Evolutionary conservation across 2,113 vertebrate genomes (phyloP), one percentile per base, ranked within the genome.

Genomic region (Oncorhynchus tshawytscha): DNA sequence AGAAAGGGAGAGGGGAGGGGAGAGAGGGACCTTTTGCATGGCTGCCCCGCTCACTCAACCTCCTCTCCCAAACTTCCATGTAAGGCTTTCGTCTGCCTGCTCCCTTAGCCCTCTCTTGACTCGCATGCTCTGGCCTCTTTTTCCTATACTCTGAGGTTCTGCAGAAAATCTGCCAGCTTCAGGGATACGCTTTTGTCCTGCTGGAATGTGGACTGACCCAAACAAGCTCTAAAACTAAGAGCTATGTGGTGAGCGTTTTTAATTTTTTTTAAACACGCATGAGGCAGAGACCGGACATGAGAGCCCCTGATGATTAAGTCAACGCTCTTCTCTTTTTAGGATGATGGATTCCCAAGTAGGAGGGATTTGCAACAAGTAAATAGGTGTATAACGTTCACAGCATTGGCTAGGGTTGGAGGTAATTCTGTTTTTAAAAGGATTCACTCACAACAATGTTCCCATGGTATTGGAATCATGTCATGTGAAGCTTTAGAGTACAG

Each of bases 11-110:
- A 25, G 49, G 7, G 64, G 25, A 67, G 16, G 24, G 64, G 24
- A 24, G 24, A 75, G 74, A 11, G 39, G 49, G 65, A 18, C 39
- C 27, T 51, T 81, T 71, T 81, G 59, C 65, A 71, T 74, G 54
- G 54, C 72, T 75, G 64, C 72, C 67, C 70, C 12, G 57, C 64
- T 62, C 70, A 25, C 68, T 72, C 66, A 34, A 45, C 73, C 73
- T 81, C 45, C 75, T 79, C 72, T 60, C 73, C 57, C 78, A 75
- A 78, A 81, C 84, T 91, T 89, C 92, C 91, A 77, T 93, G 88
- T 93, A 92, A 90, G 91, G 91, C 34, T 82, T 83, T 73, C 45
- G 71, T 89, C 84, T 72, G 51, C 70, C 57, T 57, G 62, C 70
- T 82, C 70, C 70, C n/a, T 22, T 27, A 66, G 59, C 75, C 25